Base-by-base conservation (phyloP, 2,888 invertebrate genomes). In the Marronus borbonicus region DNA sequence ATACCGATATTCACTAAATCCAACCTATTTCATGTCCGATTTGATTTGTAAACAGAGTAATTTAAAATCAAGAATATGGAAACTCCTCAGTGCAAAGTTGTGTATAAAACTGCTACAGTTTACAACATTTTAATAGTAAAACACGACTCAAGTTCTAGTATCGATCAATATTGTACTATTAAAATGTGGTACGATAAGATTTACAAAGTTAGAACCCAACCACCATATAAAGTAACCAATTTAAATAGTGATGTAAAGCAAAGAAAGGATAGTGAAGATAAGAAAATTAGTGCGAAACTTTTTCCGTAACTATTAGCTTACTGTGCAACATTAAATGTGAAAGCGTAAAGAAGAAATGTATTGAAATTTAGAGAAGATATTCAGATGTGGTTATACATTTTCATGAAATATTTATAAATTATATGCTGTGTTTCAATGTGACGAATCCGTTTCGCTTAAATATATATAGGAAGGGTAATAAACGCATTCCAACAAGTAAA, bases 201-300 rank as follows among this genome's bases (percentile, higher is more conserved):
- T 74, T 64, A 60, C 62, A 44, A 52, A 80, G 74, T 68, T 64
- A 80, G 80, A 80, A 80, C 80, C 79, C 80, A 81, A 80, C 80
- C 78, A 80, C 81, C 78, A 66, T 50, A 64, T 1, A 52, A 14
- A 36, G 5, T 5, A 7, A 36, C 31, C 31, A 60, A 44, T 44
- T 12, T 24, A 36, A 66, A 66, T 66, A n/a, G n/a, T 20, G 17
- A 28, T 50, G 20, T 55, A 17, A 76, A 66, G 58, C 52, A 68
- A 52, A 66, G 58, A 65, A 76, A 52, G 55, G 49, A 14, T 44
- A 50, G 39, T 14, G 12, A n/a, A 12, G 68, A 49, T 4, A 28
- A 14, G 24, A 50, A 50, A 24, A 24, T 49, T 64, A 44, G 64
- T 36, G n/a, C 17, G 5, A 14, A 39, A 36, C 31, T 1, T 44